Evolutionary conservation across 1,140 invertebrate species (phyloP).

Genomic region (Drosophila bipectinata): DNA sequence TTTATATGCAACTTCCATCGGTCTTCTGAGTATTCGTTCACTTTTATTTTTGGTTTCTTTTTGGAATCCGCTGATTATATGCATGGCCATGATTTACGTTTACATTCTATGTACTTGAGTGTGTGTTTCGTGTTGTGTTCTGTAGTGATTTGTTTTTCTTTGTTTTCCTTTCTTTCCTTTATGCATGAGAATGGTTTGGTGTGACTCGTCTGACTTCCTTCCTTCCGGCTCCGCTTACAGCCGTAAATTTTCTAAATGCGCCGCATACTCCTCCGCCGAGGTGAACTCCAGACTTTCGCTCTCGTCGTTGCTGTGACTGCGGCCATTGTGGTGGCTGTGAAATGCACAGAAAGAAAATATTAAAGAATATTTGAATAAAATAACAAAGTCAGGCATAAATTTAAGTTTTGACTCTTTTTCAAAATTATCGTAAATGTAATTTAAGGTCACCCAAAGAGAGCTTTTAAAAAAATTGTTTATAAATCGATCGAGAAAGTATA

Average conservation of each 20-base stretch:
- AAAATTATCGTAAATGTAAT: no score
- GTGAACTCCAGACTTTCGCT: conserved; percentile 63
- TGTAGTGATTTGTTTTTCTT: conserved; percentile 39
- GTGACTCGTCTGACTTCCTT: conserved; percentile 34
- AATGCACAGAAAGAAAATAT: conserved; percentile 7
- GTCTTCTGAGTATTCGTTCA: conserved; percentile 70
- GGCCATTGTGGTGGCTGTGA: conserved; percentile 31
- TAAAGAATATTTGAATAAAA: background rate
- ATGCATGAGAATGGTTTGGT: conserved; percentile 55
- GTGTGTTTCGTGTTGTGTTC: conserved; percentile 15
- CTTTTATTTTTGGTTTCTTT: conserved; percentile 53
- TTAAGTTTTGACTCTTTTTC: no score
- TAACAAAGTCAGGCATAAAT: background rate
- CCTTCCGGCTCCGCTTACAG: conserved; percentile 52
- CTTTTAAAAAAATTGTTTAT: no score
- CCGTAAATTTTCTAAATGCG: conserved; percentile 76
- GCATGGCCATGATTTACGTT: conserved; percentile 80
- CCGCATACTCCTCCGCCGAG: conserved; percentile 73
- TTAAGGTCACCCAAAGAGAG: no score
- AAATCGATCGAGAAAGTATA: background rate
- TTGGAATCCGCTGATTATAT: conserved; percentile 81
- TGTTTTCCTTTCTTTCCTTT: conserved; percentile 16
- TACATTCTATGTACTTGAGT: conserved; percentile 62
- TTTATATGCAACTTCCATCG: conserved; percentile 60
- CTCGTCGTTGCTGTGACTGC: conserved; percentile 29